These are phyloP conservation scores for Artemia franciscana DNA, from an alignment of 1,140 invertebrate species.

Conservation along the genomic window DNA sequence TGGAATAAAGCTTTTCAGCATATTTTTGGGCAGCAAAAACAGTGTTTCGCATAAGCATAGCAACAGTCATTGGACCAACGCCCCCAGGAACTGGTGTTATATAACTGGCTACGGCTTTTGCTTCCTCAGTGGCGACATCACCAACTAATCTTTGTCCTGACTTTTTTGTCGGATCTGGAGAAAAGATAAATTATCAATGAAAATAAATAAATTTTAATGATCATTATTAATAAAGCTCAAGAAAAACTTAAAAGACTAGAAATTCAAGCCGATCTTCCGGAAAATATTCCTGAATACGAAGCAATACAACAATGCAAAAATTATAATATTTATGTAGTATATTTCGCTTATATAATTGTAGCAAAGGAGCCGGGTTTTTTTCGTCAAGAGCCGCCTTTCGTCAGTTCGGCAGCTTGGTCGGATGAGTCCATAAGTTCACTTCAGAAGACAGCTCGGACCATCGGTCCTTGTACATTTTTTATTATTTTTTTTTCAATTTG, in stretches of 20 bases:
- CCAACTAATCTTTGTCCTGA: conserved; percentile 67
- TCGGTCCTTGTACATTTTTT: too few relatives aligned
- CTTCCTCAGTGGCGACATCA: conserved; percentile 74
- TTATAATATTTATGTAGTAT: too few relatives aligned
- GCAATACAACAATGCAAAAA: too few relatives aligned
- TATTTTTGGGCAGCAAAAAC: conserved; percentile 49
- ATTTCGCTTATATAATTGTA: too few relatives aligned
- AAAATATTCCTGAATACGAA: too few relatives aligned
- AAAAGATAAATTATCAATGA: neutral
- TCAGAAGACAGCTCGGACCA: too few relatives aligned
- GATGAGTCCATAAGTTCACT: too few relatives aligned
- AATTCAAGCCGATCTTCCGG: too few relatives aligned
- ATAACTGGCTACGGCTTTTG: conserved; percentile 46
- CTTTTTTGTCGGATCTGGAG: conserved; percentile 54
- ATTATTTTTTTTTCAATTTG: too few relatives aligned
- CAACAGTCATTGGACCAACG: conserved; percentile 94
- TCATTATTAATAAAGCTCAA: neutral
- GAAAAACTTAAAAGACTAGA: neutral
- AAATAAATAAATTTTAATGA: neutral
- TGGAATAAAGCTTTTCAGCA: conserved; percentile 27
- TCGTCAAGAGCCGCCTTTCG: too few relatives aligned
- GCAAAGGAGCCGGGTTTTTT: too few relatives aligned
- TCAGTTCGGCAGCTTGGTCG: too few relatives aligned
- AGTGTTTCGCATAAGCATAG: conserved; percentile 92
- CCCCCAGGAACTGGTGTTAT: conserved; percentile 96